Percentiles rank a stretch among this genome's conserved stretches.
Evolutionary conservation across 92 coral and sea anemone species (phyloP).

Genomic region (Bergia puertoricense): DNA sequence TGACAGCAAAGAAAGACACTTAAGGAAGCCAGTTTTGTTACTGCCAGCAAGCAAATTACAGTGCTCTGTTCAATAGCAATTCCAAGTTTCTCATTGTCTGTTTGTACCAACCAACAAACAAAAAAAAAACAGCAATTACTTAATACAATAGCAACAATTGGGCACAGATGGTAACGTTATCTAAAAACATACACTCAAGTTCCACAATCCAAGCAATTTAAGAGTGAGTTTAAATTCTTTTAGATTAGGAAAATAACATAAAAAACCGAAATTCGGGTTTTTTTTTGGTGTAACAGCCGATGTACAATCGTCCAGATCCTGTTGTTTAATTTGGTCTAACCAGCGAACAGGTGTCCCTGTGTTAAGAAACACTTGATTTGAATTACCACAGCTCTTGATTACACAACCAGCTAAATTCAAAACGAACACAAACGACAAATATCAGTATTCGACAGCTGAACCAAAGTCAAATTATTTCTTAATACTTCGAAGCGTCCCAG

Average conservation of each 20-base stretch:
- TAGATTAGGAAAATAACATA: background rate
- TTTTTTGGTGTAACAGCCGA: background rate
- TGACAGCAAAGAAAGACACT: background rate
- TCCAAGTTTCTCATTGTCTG: slow-evolving; percentile 1
- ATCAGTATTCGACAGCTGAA: background rate
- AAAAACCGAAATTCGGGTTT: background rate
- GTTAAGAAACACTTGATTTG: background rate
- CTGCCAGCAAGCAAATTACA: background rate
- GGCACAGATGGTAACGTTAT: slow-evolving; percentile 6
- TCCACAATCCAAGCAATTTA: background rate
- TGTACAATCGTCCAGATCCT: background rate
- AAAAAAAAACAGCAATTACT: slow-evolving; percentile 16
- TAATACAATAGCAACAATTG: background rate
- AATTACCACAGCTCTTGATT: slow-evolving; percentile 16
- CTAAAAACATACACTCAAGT: background rate
- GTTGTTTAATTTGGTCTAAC: background rate
- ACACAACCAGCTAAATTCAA: slow-evolving; percentile 27
- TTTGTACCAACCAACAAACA: background rate
- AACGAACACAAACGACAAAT: slow-evolving; percentile 3
- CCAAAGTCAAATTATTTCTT: background rate
- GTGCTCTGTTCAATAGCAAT: background rate
- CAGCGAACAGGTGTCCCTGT: slow-evolving; percentile 11
- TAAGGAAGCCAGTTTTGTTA: background rate
- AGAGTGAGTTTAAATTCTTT: background rate
- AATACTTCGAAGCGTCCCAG: background rate